Percentiles rank a stretch among this genome's conserved stretches.
phyloP scores from a whole-genome alignment of 2,113 vertebrate genomes.

The Rana temporaria region DNA sequence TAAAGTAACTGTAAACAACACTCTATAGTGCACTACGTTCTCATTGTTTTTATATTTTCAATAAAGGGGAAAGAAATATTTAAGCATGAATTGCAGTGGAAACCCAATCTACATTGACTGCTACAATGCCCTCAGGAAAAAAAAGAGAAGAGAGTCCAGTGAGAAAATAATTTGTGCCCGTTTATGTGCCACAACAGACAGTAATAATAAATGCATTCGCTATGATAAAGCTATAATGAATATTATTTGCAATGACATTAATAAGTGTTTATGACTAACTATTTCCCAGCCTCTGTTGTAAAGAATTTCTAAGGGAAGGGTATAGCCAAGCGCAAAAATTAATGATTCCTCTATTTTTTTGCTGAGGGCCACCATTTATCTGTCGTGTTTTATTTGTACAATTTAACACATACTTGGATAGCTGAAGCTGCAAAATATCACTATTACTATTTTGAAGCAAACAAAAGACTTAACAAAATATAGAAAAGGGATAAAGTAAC shows the following conservation, averaged over 20 bases:
- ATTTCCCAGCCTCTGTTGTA: neutral
- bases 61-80: no score
- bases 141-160: no score
- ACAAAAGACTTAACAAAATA: no score
- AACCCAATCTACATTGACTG: no score
- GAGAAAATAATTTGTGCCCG: neutral
- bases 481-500: no score
- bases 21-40: no score
- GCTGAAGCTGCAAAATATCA: neutral
- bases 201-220: neutral
- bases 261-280: constrained; percentile 6
- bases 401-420: neutral
- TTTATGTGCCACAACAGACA: neutral
- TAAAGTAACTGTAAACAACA: no score
- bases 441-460: neutral
- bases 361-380: neutral
- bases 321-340: neutral
- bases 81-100: no score
- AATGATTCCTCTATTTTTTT: neutral
- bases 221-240: neutral
- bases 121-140: no score
- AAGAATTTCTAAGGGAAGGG: neutral
- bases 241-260: constrained; percentile 11
- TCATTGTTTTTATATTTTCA: no score
- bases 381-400: constrained; percentile 1